Evolutionary conservation across 2,797 vertebrate genomes (phyloP), one percentile per base, ranked within the genome.

Genomic region (Lepidocolaptes lacrymiger): DNA sequence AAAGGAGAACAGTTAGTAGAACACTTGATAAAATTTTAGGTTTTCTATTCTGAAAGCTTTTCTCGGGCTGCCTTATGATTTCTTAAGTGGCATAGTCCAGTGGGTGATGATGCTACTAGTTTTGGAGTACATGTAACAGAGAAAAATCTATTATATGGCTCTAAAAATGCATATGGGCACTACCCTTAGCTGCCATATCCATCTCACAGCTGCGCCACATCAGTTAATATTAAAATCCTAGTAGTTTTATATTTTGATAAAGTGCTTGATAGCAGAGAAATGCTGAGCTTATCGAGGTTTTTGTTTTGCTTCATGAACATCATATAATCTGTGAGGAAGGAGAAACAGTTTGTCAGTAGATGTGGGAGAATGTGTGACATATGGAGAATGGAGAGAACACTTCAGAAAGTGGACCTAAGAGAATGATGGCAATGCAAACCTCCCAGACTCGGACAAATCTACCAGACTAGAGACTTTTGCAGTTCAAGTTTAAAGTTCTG

Each of bases 151-250:
- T 59, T 87, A 14, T 32, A n/a, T 87, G 76, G 75, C 75, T 89
- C 67, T 91, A 96, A 87, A 91, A 94, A 86, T 72, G 41, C 19
- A 9, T 90, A 71, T 93, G 63, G 44, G 37, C 74, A 48, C 51
- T 94, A 55, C 22, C 62, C 61, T 94, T 51, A 84, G 46, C 59
- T 88, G 28, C 56, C 52, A 41, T 44, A 72, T 58, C 63, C 71
- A 7, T 62, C 76, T 89, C 80, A 54, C 39, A 93, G 69, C 34
- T 59, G 15, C 76, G 54, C 51, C 52, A 7, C 82, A 73, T 76
- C 87, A 61, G 46, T 89, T 89, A 71, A 74, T 54, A 51, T 43
- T 85, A 74, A 96, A 96, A 74, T 93, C 62, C 36, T 88, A 23
- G n/a, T 32, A 59, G 24, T 37, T 91, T 80, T 87, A 8, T 41